phyloP scores from a whole-genome alignment of 2,113 vertebrate species.

The Gymnocephalus cernua region DNA sequence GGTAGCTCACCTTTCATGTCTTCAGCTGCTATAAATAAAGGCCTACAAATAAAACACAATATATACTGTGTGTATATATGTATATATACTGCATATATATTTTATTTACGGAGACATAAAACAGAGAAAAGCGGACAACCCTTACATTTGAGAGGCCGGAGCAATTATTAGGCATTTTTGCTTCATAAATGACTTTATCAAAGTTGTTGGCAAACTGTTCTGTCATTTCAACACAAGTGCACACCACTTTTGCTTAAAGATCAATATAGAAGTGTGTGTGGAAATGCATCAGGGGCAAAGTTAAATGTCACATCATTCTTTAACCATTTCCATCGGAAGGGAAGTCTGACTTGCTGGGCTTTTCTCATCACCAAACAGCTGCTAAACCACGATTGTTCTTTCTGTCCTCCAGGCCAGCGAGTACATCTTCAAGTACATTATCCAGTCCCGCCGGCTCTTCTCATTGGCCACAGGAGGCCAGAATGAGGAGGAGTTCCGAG shows the following conservation, averaged over 20 bases:
- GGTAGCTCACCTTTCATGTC: no score
- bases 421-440: constrained; percentile 99
- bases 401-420: constrained; percentile 83
- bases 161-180: not conserved
- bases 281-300: not conserved
- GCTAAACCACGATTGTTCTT: not conserved
- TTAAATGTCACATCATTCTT: not conserved
- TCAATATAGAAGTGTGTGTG: no score
- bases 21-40: no score
- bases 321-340: not conserved
- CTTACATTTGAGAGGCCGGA: not conserved
- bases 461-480: constrained; percentile 96
- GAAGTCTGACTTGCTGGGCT: not conserved
- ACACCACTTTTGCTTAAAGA: no score
- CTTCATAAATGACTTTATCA: not conserved
- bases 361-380: not conserved
- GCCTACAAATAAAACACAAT: no score
- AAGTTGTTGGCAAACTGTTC: not conserved
- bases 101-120: not conserved
- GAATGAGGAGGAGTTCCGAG: constrained; percentile 96
- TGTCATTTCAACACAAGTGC: not conserved
- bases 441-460: constrained; percentile 95
- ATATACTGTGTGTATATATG: no score
- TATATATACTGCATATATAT: no score
- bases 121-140: not conserved